A percentile compares a stretch with the other conserved stretches of the same genome.
phyloP scores from a whole-genome alignment of 64 coral and sea anemone species.

The Pocillopora damicornis region DNA sequence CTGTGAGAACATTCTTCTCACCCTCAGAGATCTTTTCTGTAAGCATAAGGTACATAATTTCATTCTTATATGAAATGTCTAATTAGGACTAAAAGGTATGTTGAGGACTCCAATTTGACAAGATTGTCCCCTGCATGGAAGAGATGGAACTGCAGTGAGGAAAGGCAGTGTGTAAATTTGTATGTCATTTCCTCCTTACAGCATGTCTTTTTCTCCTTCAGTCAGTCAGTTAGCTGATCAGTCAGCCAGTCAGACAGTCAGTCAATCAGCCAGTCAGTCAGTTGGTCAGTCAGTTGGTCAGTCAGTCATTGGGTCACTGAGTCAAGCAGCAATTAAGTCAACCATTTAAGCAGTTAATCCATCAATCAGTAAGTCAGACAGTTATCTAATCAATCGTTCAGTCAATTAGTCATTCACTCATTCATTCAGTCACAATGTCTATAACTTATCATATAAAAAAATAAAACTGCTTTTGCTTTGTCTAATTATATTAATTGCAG shows the following conservation, averaged over 20 bases:
- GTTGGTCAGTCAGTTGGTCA: not conserved
- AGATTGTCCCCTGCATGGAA: too few species aligned
- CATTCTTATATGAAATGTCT: too few species aligned
- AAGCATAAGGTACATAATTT: not conserved
- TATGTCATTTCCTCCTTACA: too few species aligned
- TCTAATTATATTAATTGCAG: not conserved
- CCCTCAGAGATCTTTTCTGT: not conserved
- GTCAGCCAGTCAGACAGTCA: not conserved
- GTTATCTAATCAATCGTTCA: not conserved
- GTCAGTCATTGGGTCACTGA: not conserved
- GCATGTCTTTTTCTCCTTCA: not conserved
- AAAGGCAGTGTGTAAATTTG: too few species aligned
- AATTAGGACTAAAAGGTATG: too few species aligned
- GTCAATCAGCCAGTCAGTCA: not conserved
- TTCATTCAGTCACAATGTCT: not conserved
- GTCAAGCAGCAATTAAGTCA: not conserved
- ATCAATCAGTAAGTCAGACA: not conserved
- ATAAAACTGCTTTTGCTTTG: not conserved
- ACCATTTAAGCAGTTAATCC: not conserved
- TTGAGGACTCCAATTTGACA: too few species aligned
- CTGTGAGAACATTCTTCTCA: constrained; percentile 29
- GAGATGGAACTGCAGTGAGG: too few species aligned
- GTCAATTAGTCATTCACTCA: not conserved
- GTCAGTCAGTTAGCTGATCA: not conserved
- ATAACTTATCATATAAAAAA: not conserved